A percentile compares a stretch with the other conserved stretches of the same genome.
Conservation (phyloP, 2,888 invertebrate species). For the Acronicta alni region DNA sequence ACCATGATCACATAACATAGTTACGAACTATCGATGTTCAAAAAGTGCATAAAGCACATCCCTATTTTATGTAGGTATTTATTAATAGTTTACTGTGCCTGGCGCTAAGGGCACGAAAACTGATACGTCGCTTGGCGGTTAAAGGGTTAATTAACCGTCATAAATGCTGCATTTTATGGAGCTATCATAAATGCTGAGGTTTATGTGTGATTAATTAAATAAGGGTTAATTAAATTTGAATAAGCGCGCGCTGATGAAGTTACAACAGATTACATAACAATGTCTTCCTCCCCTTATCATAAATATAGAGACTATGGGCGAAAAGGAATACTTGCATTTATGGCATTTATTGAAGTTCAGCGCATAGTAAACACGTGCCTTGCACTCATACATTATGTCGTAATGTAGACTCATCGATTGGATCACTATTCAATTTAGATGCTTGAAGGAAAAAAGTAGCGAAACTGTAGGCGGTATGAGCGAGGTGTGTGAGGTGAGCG, state of each 20-base stretch:
- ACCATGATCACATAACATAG: too few species aligned
- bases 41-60: too few species aligned
- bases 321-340: conserved; percentile 29
- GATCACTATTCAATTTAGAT: conserved; percentile 72
- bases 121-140: too few species aligned
- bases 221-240: not conserved
- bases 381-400: conserved; percentile 40
- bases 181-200: not conserved
- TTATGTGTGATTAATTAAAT: not conserved
- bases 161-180: not conserved
- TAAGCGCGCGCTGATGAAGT: conserved; percentile 16
- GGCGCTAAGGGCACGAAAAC: too few species aligned
- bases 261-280: too few species aligned
- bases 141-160: not conserved
- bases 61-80: too few species aligned
- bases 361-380: conserved; percentile 23
- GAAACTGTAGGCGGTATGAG: conserved; percentile 58
- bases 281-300: conserved; percentile 2
- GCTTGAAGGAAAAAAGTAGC: conserved; percentile 62
- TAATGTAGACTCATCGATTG: conserved; percentile 62
- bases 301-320: not conserved
- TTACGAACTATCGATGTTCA: too few species aligned
- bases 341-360: conserved; percentile 29
- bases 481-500: conserved; percentile 61
- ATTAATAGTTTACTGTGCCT: too few species aligned